Evolutionary conservation across 2,888 invertebrate species (phyloP), one percentile per base, ranked within the genome.

Genomic region (Amiota mariae): DNA sequence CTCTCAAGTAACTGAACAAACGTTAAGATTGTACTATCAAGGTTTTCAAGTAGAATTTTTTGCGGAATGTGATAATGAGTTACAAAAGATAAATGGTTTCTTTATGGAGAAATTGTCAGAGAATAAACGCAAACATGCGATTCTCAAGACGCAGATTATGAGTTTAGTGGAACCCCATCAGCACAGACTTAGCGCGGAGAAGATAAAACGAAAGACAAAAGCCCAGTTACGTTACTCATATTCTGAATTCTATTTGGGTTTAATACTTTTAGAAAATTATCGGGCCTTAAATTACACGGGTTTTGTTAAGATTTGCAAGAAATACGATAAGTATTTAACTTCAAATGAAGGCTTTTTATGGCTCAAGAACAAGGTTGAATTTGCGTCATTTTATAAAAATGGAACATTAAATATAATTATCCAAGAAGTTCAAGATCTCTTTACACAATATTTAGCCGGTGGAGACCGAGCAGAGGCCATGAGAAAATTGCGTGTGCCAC

Each of bases 251-350:
- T 99, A 99, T 89, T 92, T 99, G 46, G 97, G 97, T 81, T 91
- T 99, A 61, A 97, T 99, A 80, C 91, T 99, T 15, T 91, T 99
- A 72, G 98, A 99, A 90, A 99, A 99, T 89, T 98, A 97, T 88
- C 98, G 99, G 91, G 97, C 96, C 85, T 91, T 99, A 54, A 99
- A 99, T 90, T 97, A 96, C 87, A 99, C 98, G 1, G 99, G 98
- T 2, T 99, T 99, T 91, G 93, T 98, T 76, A 99, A 99, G 91
- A 99, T 99, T 87, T 92, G 99, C 79, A 99, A 99, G 90, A 99
- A 99, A 90, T 98, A 98, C 88, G 99, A 99, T 90, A 99, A 99
- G 93, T 71, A 86, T n/a, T 12, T 97, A 87, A 92, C 92, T 73
- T 94, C 95, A 68, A 95, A 94, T 76, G 91, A 93, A 78, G 99